phyloP scores from a whole-genome alignment of 2,888 invertebrate species.

The Platycheirus rosarum region DNA sequence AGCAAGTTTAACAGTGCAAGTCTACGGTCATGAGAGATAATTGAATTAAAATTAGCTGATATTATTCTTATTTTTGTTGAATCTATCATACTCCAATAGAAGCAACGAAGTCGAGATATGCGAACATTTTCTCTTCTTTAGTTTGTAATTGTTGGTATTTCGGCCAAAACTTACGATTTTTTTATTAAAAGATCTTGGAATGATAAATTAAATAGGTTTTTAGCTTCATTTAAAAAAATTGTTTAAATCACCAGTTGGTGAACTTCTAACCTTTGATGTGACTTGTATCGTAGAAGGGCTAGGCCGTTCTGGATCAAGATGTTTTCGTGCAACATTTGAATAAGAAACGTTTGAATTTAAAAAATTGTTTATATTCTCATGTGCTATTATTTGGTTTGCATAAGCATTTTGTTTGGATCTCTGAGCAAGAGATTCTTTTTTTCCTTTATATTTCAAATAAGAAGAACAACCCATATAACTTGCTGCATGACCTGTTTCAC shows the following conservation, averaged over 20 bases:
- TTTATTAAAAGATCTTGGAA: slow-evolving; percentile 6
- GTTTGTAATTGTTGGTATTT: too few relatives aligned
- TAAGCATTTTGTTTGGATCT: background rate
- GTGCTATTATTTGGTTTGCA: background rate
- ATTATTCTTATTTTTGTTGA: slow-evolving; percentile 24
- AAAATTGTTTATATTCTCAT: slow-evolving; percentile 8
- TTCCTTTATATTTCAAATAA: slow-evolving; percentile 10
- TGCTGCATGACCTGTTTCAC: slow-evolving; percentile 18
- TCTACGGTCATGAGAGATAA: too few relatives aligned
- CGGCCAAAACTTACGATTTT: slow-evolving; percentile 27
- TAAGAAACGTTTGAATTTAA: slow-evolving; percentile 20
- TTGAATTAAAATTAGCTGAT: too few relatives aligned
- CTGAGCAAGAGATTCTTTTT: slow-evolving; percentile 6
- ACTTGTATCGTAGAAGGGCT: background rate
- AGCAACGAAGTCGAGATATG: too few relatives aligned
- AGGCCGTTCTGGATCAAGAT: background rate
- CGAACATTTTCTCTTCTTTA: too few relatives aligned
- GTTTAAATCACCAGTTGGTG: slow-evolving; percentile 14
- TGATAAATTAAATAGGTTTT: background rate
- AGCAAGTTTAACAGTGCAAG: slow-evolving; percentile 5
- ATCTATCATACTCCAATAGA: slow-evolving; percentile 8
- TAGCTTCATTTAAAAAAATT: slow-evolving; percentile 29
- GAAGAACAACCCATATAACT: slow-evolving; percentile 12
- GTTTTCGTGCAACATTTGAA: slow-evolving; percentile 2
- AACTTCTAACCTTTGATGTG: background rate